Conservation (phyloP, 2,113 vertebrate species). For the Myotis davidii region DNA sequence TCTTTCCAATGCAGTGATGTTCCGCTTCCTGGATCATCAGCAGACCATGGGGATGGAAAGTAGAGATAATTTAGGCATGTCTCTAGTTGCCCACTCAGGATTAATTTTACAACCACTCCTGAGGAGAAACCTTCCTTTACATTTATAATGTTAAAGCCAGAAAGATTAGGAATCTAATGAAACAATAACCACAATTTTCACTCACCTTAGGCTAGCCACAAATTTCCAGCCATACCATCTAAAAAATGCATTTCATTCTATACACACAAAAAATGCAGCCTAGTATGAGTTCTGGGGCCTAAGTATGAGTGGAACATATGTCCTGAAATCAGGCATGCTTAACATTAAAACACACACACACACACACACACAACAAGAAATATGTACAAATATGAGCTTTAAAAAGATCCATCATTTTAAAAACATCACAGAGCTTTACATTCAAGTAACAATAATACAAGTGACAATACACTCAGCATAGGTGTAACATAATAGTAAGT, state of each 20-base stretch:
- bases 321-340: not conserved
- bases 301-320: not conserved
- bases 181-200: not conserved
- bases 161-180: not conserved
- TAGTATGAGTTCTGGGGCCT: not conserved
- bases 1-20: not conserved
- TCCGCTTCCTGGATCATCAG: not conserved
- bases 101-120: not conserved
- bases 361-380: not conserved
- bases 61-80: not conserved
- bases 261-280: no score
- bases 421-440: not conserved
- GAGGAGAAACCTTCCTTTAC: not conserved
- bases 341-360: not conserved
- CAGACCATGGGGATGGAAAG: not conserved
- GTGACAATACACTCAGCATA: not conserved
- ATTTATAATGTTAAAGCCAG: not conserved
- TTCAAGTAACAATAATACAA: not conserved
- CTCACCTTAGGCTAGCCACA: not conserved
- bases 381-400: not conserved
- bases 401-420: not conserved
- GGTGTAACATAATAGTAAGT: not conserved
- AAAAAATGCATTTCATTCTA: not conserved
- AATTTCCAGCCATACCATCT: not conserved
- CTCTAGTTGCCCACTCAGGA: not conserved